Evolutionary conservation across 1,140 invertebrate genomes (phyloP), one percentile per base, ranked within the genome.

Genomic region (Phymastichus coffea): DNA sequence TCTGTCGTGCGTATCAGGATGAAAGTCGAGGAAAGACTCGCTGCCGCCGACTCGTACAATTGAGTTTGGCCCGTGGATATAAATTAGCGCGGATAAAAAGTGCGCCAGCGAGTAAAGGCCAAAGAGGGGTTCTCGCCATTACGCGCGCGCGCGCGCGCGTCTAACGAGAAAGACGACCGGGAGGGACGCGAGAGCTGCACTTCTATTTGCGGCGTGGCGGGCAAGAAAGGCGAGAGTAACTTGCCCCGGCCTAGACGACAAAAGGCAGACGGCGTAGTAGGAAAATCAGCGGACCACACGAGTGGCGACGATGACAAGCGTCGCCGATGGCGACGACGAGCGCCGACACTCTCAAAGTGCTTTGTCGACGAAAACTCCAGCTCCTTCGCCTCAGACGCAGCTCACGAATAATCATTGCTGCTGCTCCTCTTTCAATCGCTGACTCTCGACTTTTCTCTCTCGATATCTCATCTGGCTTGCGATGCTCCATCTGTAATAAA

Each of bases 281-380:
- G 46, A 22, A 22, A 22, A 51, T 44, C 40, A 26, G 53, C 44
- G 48, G 64, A 66, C 64, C 64, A 66, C 65, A 66, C 60, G 60
- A 48, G 52, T 56, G 54, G 65, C 44, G 57, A 52, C 49, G 44
- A 54, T 61, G 47, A 53, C 52, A 61, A 33, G 54, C 48, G 63
- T 57, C 57, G 48, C 48, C 48, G 33, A 51, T 51, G 48, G 48
- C 48, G 26, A 30, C 25, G 33, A 14, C 3, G 41, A 44, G 41
- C 19, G n/a, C n/a, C n/a, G 59, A 71, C 69, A 67, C 70, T 70
- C 68, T 70, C 69, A 71, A 74, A 74, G 66, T 74, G 68, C 68
- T 71, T 74, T 71, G 69, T 74, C 68, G 66, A 63, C 69, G 60
- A 70, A 71, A 69, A 69, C 66, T 64, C 61, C 25, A 65, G 47